These are phyloP conservation scores for Microcebus ravelobensis DNA, from an alignment of 2,113 vertebrate genomes.

Conservation along the genomic window DNA sequence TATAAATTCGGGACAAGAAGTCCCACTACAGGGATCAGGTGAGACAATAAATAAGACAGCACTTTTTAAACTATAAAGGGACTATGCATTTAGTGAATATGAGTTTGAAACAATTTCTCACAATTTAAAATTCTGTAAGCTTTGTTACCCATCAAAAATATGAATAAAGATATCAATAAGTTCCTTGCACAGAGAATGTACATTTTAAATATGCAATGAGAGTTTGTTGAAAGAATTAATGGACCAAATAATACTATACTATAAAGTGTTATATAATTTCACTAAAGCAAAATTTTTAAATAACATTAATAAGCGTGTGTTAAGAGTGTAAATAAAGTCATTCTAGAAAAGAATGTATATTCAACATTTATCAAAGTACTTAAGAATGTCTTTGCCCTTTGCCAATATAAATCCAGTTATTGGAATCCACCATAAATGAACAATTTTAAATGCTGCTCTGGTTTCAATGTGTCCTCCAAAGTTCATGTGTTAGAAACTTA, in stretches of 20 bases:
- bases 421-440: background rate
- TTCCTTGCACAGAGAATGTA: background rate
- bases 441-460: background rate
- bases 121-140: background rate
- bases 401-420: background rate
- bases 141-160: background rate
- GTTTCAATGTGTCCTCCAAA: background rate
- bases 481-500: background rate
- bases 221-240: background rate
- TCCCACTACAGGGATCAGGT: background rate
- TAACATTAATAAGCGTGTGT: background rate
- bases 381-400: background rate
- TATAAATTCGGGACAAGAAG: background rate
- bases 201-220: background rate
- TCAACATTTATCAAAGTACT: background rate
- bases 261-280: background rate
- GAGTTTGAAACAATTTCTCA: background rate
- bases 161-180: background rate
- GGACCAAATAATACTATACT: background rate
- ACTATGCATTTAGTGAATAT: background rate
- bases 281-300: background rate
- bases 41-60: background rate
- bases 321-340: background rate
- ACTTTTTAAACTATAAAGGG: background rate
- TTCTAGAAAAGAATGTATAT: background rate